Conservation (phyloP, 2,113 vertebrate species). For the Mus spicilegus region DNA sequence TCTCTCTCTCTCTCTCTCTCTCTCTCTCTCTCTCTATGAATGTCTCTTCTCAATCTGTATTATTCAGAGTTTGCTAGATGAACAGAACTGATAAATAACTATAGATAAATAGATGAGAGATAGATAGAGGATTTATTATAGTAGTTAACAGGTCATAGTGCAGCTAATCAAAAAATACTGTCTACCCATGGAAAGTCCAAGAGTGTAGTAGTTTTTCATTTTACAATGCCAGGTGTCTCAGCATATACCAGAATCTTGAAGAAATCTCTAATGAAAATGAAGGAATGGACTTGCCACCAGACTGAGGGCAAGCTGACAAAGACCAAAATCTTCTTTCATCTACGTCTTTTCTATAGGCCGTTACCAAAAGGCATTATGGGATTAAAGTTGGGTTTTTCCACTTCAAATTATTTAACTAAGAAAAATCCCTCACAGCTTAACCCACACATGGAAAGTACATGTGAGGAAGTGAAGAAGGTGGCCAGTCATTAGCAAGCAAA, state of each 20-base stretch:
- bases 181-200: not conserved
- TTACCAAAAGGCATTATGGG: not conserved
- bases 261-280: not conserved
- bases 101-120: too few relatives aligned
- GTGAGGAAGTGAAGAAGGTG: accelerated
- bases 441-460: not conserved
- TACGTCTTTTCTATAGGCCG: not conserved
- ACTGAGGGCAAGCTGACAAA: not conserved
- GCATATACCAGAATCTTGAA: not conserved
- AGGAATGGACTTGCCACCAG: not conserved
- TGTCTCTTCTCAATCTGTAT: not conserved
- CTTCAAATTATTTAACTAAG: not conserved
- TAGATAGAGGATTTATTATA: too few relatives aligned
- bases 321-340: not conserved
- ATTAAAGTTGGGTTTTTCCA: not conserved
- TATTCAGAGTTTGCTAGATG: not conserved
- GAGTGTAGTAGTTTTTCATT: not conserved
- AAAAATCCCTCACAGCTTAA: not conserved
- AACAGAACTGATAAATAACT: not conserved
- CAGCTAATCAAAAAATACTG: too few relatives aligned
- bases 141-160: too few relatives aligned
- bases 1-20: too few relatives aligned
- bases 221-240: not conserved
- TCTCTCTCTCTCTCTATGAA: too few relatives aligned
- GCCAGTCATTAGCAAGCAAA: not conserved